Evolutionary conservation across 35 echinoderm and acorn worm species (phyloP).

Genomic region (Stichopus chloronotus): DNA sequence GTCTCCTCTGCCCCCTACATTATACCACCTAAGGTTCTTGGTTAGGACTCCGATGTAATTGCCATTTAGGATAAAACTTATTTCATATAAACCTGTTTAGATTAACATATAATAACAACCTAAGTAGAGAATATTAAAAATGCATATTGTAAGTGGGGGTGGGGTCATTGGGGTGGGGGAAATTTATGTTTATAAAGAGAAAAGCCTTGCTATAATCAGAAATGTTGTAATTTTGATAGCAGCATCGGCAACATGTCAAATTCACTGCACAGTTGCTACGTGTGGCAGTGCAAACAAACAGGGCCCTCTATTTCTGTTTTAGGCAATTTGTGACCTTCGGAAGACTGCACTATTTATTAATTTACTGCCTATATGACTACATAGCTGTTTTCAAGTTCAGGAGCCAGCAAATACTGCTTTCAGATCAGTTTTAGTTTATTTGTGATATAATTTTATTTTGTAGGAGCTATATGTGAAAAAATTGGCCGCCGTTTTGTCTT

Average conservation of each 20-base stretch:
- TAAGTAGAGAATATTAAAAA: too few relatives aligned
- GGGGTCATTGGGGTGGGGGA: background rate
- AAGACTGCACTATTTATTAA: background rate
- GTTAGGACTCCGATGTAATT: background rate
- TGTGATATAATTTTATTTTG: conserved; percentile 21
- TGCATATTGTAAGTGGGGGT: too few relatives aligned
- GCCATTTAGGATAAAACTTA: background rate
- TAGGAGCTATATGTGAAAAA: conserved; percentile 4
- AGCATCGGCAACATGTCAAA: background rate
- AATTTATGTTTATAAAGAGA: background rate
- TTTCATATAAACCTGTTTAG: background rate
- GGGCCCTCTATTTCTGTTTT: background rate
- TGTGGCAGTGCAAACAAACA: background rate
- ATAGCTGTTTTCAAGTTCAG: background rate
- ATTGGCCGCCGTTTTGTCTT: conserved; percentile 16
- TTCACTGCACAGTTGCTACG: too few relatives aligned
- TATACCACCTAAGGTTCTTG: background rate
- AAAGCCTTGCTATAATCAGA: background rate
- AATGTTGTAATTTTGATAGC: background rate
- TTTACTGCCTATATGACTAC: background rate
- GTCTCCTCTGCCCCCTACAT: background rate
- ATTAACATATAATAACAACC: background rate
- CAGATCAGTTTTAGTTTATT: background rate
- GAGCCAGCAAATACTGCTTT: background rate
- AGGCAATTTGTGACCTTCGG: background rate